Conservation (phyloP, 2,888 invertebrate species). For the Melitaea athalia region DNA sequence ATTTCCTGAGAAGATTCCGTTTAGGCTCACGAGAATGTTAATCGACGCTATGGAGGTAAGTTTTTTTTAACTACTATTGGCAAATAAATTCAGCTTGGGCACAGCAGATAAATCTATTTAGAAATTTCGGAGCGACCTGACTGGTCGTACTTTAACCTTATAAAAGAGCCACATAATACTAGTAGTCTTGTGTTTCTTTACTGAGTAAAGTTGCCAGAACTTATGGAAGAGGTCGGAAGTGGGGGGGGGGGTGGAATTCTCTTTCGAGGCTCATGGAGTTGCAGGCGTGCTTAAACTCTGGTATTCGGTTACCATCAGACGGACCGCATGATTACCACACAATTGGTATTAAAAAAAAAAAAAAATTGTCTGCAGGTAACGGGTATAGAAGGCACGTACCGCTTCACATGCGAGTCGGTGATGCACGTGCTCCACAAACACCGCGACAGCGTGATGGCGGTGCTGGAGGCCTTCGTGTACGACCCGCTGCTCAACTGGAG, state of each 20-base stretch:
- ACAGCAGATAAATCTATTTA: too few relatives aligned
- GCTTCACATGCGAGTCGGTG: conserved; percentile 98
- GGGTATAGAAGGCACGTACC: conserved; percentile 98
- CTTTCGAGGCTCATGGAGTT: too few relatives aligned
- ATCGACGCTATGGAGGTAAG: conserved; percentile 97
- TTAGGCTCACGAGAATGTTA: conserved; percentile 98
- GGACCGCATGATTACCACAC: not conserved
- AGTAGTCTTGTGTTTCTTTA: too few relatives aligned
- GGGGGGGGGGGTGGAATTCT: too few relatives aligned
- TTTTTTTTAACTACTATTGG: conserved; percentile 87
- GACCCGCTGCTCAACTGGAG: conserved; percentile 99
- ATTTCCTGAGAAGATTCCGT: conserved; percentile 99
- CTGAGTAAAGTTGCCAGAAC: too few relatives aligned
- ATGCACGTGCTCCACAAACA: conserved; percentile 98
- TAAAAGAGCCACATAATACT: too few relatives aligned
- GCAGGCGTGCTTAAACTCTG: too few relatives aligned
- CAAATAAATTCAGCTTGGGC: conserved; percentile 73
- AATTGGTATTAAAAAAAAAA: not conserved
- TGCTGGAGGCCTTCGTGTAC: conserved; percentile 99
- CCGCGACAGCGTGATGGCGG: conserved; percentile 99
- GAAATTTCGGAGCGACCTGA: too few relatives aligned
- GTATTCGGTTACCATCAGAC: too few relatives aligned
- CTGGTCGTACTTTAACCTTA: too few relatives aligned
- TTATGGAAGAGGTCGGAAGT: too few relatives aligned
- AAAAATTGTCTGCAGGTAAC: conserved; percentile 84